phyloP scores from a whole-genome alignment of 2,797 vertebrate species.

The Okamejei kenojei region DNA sequence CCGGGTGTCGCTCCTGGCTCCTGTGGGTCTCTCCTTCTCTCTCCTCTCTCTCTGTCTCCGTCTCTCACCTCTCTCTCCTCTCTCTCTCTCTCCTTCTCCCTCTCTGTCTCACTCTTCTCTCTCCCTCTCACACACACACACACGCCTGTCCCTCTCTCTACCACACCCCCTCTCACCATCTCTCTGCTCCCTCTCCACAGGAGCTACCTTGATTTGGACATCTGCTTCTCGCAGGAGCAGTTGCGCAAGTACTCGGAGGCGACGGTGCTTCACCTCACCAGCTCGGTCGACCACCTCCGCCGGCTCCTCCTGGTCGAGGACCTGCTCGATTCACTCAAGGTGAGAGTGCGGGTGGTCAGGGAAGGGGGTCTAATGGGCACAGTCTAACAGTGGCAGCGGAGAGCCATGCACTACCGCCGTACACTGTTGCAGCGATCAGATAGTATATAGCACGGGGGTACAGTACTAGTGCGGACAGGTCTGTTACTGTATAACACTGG shows the following conservation, averaged over 20 bases:
- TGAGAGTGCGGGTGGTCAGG: constrained; percentile 43
- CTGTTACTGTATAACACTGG: no score
- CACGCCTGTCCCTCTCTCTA: neutral
- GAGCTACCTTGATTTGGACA: constrained; percentile 70
- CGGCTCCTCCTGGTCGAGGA: constrained; percentile 71
- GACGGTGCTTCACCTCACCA: constrained; percentile 55
- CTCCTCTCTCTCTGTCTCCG: no score
- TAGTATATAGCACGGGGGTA: no score
- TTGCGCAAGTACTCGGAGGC: constrained; percentile 60
- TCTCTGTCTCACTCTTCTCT: no score
- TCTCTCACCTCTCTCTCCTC: no score
- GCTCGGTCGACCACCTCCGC: constrained; percentile 62
- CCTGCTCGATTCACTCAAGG: constrained; percentile 79
- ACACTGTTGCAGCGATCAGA: no score
- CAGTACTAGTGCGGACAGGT: no score
- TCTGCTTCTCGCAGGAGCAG: constrained; percentile 69
- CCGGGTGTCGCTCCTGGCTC: no score
- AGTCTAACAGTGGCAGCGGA: neutral
- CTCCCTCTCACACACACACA: no score
- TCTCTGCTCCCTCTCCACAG: constrained; percentile 48
- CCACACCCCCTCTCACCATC: neutral
- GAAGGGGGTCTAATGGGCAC: neutral
- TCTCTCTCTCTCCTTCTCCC: neutral
- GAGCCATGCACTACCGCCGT: no score
- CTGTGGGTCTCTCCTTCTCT: no score